Conservation (phyloP, 2,888 invertebrate genomes). For the Drosophila dives region DNA sequence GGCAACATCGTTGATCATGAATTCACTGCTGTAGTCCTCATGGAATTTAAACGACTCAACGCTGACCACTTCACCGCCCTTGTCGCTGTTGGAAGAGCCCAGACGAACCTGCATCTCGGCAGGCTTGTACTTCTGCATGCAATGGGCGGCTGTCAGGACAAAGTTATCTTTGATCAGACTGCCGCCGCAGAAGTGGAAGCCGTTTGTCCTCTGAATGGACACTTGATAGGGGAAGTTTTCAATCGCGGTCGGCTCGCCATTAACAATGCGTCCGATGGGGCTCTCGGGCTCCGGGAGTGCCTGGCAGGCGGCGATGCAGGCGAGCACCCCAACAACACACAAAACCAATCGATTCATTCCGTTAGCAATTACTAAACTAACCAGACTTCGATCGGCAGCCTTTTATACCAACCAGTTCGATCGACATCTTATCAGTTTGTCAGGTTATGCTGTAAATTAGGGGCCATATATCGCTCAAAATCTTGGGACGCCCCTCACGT, state of each 20-base stretch:
- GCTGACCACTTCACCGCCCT: conserved; percentile 82
- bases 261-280: conserved; percentile 84
- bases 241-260: conserved; percentile 84
- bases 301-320: conserved; percentile 33
- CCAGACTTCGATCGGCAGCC: not conserved
- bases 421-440: conserved; percentile 23
- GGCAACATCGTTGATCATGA: conserved; percentile 84
- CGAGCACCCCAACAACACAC: conserved; percentile 51
- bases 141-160: conserved; percentile 85
- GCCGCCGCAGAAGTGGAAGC: conserved; percentile 85
- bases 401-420: conserved; percentile 48
- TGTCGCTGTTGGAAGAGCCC: conserved; percentile 80
- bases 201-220: conserved; percentile 80
- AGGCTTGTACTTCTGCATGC: conserved; percentile 69
- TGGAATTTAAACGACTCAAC: conserved; percentile 79
- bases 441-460: conserved; percentile 38
- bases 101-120: conserved; percentile 78
- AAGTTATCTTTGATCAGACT: conserved; percentile 81
- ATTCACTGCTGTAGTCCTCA: conserved; percentile 77
- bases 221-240: conserved; percentile 85
- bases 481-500: conserved; percentile 4
- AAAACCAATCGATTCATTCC: conserved; percentile 59
- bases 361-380: conserved; percentile 41
- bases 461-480: conserved; percentile 30
- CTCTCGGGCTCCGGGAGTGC: conserved; percentile 51